Percentiles rank a stretch among this genome's conserved stretches.
These are phyloP conservation scores for Reticulitermes lucifugus DNA, from an alignment of 2,888 invertebrate species.

Conservation along the genomic window DNA sequence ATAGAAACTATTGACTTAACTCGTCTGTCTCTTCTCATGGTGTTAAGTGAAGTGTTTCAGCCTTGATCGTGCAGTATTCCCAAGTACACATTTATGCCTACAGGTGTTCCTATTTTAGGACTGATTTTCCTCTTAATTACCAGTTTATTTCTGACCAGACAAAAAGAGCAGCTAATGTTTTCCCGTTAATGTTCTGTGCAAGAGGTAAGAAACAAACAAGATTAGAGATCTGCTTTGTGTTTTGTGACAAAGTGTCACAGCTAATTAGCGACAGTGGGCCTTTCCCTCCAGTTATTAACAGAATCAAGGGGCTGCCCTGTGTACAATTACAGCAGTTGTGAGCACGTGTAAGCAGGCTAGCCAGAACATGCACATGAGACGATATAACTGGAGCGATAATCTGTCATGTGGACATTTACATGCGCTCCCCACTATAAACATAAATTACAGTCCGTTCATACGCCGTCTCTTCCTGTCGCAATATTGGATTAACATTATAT, in stretches of 20 bases:
- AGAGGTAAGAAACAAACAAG: conserved; percentile 11
- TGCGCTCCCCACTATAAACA: conserved; percentile 23
- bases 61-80: too few relatives aligned
- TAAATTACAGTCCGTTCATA: conserved; percentile 26
- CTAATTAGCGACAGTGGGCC: background rate
- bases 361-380: conserved; percentile 4
- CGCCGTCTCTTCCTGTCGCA: background rate
- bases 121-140: background rate
- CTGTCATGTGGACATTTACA: conserved; percentile 41
- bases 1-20: too few relatives aligned
- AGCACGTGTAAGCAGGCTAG: background rate
- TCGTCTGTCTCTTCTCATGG: too few relatives aligned
- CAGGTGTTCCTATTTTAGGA: background rate
- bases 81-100: too few relatives aligned
- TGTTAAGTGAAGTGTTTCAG: too few relatives aligned
- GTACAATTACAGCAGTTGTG: background rate
- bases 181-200: background rate
- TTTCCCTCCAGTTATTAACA: background rate
- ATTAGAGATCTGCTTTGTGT: conserved; percentile 10
- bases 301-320: conserved; percentile 5
- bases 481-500: conserved; percentile 33
- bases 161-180: background rate
- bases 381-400: conserved; percentile 11
- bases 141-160: background rate
- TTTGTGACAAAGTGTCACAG: conserved; percentile 6